These are phyloP conservation scores for Lates calcarifer DNA, from an alignment of 2,113 vertebrate species.

Conservation along the genomic window DNA sequence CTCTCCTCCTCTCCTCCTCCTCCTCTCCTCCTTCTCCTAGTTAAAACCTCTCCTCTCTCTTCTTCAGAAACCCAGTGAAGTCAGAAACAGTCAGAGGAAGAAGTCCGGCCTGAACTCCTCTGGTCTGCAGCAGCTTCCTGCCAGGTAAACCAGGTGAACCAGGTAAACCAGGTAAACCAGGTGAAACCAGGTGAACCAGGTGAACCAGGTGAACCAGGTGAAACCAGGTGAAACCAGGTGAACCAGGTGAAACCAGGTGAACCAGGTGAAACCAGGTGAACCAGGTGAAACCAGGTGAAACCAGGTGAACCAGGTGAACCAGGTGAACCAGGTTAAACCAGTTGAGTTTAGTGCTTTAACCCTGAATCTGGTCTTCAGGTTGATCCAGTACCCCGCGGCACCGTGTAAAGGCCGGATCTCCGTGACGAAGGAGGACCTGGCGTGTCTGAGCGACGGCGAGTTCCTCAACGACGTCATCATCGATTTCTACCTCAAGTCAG, in stretches of 20 bases:
- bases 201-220: no score
- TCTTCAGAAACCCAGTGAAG: slow-evolving; percentile 28
- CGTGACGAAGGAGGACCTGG: slow-evolving; percentile 93
- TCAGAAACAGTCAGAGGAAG: slow-evolving; percentile 21
- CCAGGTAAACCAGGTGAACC: no score
- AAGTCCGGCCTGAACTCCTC: slow-evolving; percentile 7
- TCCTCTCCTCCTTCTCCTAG: no score
- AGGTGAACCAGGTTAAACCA: no score
- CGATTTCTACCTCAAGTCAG: slow-evolving; percentile 99
- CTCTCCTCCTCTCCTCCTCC: no score
- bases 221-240: no score
- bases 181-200: no score
- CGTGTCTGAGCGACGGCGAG: slow-evolving; percentile 90
- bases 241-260: no score
- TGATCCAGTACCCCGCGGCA: slow-evolving; percentile 94
- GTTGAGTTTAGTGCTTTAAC: background rate
- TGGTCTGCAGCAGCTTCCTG: slow-evolving; percentile 51
- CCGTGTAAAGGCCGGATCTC: slow-evolving; percentile 93
- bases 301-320: no score
- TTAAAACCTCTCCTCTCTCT: background rate
- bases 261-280: no score
- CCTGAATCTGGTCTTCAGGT: slow-evolving; percentile 77
- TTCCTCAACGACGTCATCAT: slow-evolving; percentile 99
- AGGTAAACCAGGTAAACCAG: no score
- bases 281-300: no score